Conservation (phyloP, 1,140 invertebrate species). For the Leptoteleia sp. region DNA sequence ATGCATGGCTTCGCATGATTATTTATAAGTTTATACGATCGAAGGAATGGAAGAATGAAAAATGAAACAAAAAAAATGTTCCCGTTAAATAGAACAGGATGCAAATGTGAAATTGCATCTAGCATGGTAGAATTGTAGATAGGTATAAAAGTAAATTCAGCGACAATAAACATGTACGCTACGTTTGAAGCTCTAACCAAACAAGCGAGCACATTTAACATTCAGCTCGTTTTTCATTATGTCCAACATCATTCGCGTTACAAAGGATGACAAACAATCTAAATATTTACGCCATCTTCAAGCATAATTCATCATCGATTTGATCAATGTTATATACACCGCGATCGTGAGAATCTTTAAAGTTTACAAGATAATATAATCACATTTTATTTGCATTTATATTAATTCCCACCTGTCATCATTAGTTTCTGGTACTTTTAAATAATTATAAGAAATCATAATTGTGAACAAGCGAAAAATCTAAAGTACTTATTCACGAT, state of each 20-base stretch:
- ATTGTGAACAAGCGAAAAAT: no score
- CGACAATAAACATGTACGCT: conserved; percentile 36
- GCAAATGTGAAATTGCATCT: conserved; percentile 12
- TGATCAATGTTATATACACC: no score
- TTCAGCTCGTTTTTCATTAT: conserved; percentile 47
- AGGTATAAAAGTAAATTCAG: conserved; percentile 42
- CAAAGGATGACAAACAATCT: conserved; percentile 37
- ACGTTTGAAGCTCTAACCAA: conserved; percentile 36
- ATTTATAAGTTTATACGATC: background rate
- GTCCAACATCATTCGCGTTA: conserved; percentile 24
- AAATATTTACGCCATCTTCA: conserved; percentile 15
- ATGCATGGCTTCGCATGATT: conserved; percentile 5
- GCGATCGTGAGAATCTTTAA: no score
- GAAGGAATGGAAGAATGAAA: background rate
- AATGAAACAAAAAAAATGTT: background rate
- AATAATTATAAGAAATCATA: no score
- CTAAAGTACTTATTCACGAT: no score
- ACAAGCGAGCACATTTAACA: conserved; percentile 35
- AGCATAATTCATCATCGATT: no score
- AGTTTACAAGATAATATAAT: no score
- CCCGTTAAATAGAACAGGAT: background rate
- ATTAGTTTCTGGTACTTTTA: no score
- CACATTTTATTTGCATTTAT: no score
- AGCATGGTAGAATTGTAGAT: conserved; percentile 27
- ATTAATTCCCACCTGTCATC: no score